Evolutionary conservation across 2,113 vertebrate genomes (phyloP), one percentile per base, ranked within the genome.

Genomic region (Platysternon megacephalum): DNA sequence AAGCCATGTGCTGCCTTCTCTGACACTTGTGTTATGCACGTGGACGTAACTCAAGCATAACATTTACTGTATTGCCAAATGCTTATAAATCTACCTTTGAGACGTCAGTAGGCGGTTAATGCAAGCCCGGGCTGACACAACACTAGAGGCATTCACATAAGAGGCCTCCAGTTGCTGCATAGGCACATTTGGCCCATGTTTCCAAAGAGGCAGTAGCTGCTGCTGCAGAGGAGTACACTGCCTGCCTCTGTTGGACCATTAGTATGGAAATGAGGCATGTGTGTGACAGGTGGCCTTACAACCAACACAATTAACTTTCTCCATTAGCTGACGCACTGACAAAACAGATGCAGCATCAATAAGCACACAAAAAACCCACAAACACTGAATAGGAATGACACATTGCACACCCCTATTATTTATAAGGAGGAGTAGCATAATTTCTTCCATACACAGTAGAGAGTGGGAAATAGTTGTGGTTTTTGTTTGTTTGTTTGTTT

Each of bases 271-370:
- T 99, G 98, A 99, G 98, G 98, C 99, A 98, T 98, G 98, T 98
- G 98, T 99, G 98, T 99, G 99, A 99, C 99, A 99, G 99, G 99
- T 99, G 99, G 99, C 98, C 99, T 98, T 99, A 99, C 99, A 99
- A 99, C 98, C 99, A 99, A 99, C 98, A 99, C 99, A 99, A 99
- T 99, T 99, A 99, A 99, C 99, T 99, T 99, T 98, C 98, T 99
- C 98, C 98, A 99, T 99, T 99, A 99, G 98, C 98, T 98, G 98
- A 98, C 88, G 97, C 98, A 97, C 98, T 98, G 98, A 99, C 98
- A 99, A 99, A 99, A 98, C 99, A 98, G 98, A 98, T 99, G 98
- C 97, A 98, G 98, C 98, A 98, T 98, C 98, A 98, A 98, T 98
- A 98, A 98, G 98, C 97, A 97, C 95, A 97, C n/a, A 98, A 96